Evolutionary conservation across 2,797 vertebrate genomes (phyloP).

Genomic region (Ibycter americanus): DNA sequence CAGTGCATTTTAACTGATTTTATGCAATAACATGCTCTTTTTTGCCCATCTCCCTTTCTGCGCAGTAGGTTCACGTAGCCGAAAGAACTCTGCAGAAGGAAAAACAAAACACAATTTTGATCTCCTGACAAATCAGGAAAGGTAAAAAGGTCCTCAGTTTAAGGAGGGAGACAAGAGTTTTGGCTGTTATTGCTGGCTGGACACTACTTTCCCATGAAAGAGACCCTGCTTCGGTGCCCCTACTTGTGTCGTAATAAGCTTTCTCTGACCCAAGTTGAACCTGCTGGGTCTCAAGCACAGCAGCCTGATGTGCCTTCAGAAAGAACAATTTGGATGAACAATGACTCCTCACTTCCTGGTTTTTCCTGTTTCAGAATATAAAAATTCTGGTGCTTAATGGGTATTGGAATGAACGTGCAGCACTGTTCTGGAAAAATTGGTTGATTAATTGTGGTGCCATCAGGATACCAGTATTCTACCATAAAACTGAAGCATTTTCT

Average conservation of each 20-base stretch:
- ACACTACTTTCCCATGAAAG: background rate
- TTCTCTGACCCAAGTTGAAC: background rate
- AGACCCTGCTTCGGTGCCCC: background rate
- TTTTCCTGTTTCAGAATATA: background rate
- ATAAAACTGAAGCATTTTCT: background rate
- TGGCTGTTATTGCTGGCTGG: background rate
- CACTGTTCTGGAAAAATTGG: background rate
- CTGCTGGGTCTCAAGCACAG: background rate
- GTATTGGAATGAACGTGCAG: accelerated
- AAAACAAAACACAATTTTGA: background rate
- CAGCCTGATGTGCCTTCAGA: background rate
- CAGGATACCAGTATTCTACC: background rate
- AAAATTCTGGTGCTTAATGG: background rate
- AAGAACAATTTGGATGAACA: background rate
- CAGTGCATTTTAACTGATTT: background rate
- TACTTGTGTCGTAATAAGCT: background rate
- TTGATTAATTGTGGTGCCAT: background rate
- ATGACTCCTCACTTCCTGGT: background rate
- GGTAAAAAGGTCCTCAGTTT: background rate
- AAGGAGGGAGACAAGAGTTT: background rate
- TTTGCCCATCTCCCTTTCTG: background rate
- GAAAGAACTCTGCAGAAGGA: background rate
- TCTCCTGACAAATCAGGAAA: background rate
- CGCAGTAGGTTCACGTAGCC: background rate
- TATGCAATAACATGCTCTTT: background rate